These are phyloP conservation scores for Dufourea novaeangliae DNA, from an alignment of 1,140 invertebrate genomes.

Conservation along the genomic window DNA sequence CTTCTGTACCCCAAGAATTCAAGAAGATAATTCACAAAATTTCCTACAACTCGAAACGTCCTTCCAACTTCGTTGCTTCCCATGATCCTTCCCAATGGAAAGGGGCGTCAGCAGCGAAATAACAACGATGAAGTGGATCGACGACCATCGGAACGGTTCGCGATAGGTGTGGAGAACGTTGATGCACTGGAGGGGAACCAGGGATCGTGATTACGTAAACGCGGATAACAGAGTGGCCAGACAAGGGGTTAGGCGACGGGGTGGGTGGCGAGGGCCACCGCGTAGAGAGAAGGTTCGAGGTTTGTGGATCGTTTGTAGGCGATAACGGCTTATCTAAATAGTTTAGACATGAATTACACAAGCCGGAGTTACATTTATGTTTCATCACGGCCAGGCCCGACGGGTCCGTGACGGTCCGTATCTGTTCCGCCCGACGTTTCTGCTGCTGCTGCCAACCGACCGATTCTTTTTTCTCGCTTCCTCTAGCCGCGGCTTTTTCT, in stretches of 20 bases:
- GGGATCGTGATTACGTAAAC: slow-evolving; percentile 64
- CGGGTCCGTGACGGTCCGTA: slow-evolving; percentile 39
- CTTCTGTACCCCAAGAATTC: not conserved
- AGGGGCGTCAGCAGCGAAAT: not conserved
- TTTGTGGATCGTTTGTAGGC: slow-evolving; percentile 67
- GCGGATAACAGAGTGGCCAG: slow-evolving; percentile 51
- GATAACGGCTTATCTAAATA: slow-evolving; percentile 73
- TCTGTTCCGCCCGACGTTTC: too few relatives aligned
- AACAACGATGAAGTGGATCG: not conserved
- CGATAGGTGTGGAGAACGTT: not conserved
- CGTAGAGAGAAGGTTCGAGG: slow-evolving; percentile 29
- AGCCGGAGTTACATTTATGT: slow-evolving; percentile 67
- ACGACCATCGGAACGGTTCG: not conserved
- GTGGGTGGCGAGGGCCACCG: not conserved
- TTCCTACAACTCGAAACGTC: not conserved
- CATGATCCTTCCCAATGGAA: too few relatives aligned
- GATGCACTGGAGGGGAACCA: slow-evolving; percentile 22
- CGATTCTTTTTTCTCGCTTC: slow-evolving; percentile 39
- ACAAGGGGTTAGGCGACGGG: slow-evolving; percentile 21
- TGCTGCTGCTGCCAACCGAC: slow-evolving; percentile 27
- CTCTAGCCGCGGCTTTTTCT: not conserved
- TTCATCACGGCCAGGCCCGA: slow-evolving; percentile 56
- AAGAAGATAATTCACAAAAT: not conserved
- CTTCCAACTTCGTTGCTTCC: not conserved
- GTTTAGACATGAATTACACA: slow-evolving; percentile 73